Evolutionary conservation across 2,113 vertebrate genomes (phyloP), one percentile per base, ranked within the genome.

Genomic region (Pollachius pollachius): DNA sequence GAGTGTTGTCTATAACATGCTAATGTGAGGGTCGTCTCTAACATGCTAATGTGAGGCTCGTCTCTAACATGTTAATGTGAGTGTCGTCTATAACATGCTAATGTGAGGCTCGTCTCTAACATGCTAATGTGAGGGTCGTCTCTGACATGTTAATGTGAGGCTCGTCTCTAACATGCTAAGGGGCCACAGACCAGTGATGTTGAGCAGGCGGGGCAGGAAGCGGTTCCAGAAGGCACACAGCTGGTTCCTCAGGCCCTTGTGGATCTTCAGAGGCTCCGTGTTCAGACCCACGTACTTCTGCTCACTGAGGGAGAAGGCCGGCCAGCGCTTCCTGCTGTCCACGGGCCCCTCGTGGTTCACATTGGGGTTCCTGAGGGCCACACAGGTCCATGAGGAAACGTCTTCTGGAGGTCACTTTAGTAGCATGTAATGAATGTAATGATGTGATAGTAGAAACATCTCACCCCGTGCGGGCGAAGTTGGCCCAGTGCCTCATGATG

Each of bases 401-500:
- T 23, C 23, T 23, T 23, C 23, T 23, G 23, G 23, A 23, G 23
- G 23, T 23, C 23, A 2, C 23, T 23, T 2, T 23, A 23, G 23
- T 23, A 23, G 23, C 23, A 2, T 23, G 23, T 23, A 1, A 2
- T 23, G 23, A 23, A 23, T 23, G 23, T 23, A 23, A 23, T 23
- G 23, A 23, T 23, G 23, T 2, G 3, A 48, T 12, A 48, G 41
- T 2, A 48, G 41, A 12, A 9, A 48, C 18, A 1, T 17, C 87
- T 85, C 62, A 90, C 89, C 89, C 89, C 11, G 94, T 95, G 65
- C 94, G 91, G 68, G 96, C 96, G 56, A 98, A 97, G 89, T 96
- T 97, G 76, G 93, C 94, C 96, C 96, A 98, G 82, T 96, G 95
- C 89, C 76, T 93, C 96, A 98, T 97, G 75, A 97, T 93, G 62